Evolutionary conservation across 30 jellyfish, hydroid and myxozoan species (phyloP).

Genomic region (Hydractinia echinata): DNA sequence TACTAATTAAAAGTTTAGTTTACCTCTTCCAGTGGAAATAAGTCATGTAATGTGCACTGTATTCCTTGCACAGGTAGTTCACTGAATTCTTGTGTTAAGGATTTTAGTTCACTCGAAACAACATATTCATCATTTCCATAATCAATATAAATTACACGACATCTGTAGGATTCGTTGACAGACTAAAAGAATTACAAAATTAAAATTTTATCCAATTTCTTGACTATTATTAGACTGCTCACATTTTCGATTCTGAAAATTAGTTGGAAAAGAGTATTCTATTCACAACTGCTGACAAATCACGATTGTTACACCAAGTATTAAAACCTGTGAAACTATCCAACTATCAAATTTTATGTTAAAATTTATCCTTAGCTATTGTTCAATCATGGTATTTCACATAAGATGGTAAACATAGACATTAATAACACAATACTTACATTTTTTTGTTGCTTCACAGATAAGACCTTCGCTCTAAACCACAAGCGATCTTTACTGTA

Average conservation of each 20-base stretch:
- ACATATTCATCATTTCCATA: slow-evolving; percentile 82
- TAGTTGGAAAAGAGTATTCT: no score
- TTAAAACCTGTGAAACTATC: no score
- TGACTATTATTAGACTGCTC: no score
- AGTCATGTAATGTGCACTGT: slow-evolving; percentile 45
- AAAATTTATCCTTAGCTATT: no score
- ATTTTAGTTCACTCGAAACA: slow-evolving; percentile 35
- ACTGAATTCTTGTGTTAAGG: slow-evolving; percentile 44
- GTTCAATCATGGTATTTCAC: no score
- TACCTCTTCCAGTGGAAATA: slow-evolving; percentile 4
- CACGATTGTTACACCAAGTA: no score
- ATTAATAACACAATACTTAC: background rate
- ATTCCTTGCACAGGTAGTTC: slow-evolving; percentile 72
- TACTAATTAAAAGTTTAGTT: no score
- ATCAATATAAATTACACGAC: slow-evolving; percentile 72
- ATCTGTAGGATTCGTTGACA: slow-evolving; percentile 12
- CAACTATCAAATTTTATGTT: no score
- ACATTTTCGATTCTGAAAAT: no score
- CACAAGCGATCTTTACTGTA: slow-evolving; percentile 50
- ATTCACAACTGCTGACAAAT: no score
- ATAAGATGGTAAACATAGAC: no score
- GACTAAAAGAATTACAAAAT: slow-evolving; percentile 3
- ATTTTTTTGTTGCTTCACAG: slow-evolving; percentile 25
- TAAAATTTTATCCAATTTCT: background rate
- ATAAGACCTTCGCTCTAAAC: slow-evolving; percentile 59